Conservation (phyloP, 1,140 invertebrate species). For the Euwallacea fornicatus region DNA sequence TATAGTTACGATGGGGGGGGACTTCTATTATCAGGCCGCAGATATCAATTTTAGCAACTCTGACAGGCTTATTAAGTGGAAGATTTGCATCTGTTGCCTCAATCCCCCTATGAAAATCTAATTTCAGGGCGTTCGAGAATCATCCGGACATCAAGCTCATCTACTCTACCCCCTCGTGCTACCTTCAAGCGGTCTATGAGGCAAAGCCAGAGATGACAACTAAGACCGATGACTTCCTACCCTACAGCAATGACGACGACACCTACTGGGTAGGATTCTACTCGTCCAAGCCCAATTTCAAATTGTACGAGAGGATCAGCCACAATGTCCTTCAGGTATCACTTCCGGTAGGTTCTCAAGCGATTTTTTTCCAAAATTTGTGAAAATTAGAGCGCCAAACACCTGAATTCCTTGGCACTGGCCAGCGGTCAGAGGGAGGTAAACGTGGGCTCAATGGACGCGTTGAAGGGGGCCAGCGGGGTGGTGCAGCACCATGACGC, state of each 20-base stretch:
- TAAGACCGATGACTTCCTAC: conserved; percentile 71
- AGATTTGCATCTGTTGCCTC: conserved; percentile 42
- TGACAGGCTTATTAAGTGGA: conserved; percentile 76
- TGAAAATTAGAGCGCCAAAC: conserved; percentile 35
- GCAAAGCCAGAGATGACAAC: conserved; percentile 16
- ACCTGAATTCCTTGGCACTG: conserved; percentile 25
- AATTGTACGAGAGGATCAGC: conserved; percentile 63
- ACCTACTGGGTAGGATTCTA: conserved; percentile 86
- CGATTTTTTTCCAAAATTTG: conserved; percentile 27
- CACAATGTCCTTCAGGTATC: conserved; percentile 66
- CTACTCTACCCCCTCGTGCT: conserved; percentile 79
- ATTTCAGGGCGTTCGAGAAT: conserved; percentile 61
- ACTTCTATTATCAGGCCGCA: conserved; percentile 58
- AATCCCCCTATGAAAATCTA: background rate
- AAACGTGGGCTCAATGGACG: conserved; percentile 43
- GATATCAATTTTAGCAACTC: conserved; percentile 68
- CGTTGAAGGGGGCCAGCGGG: conserved; percentile 58
- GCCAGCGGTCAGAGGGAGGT: conserved; percentile 17
- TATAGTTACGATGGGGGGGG: conserved; percentile 46
- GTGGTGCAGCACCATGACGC: conserved; percentile 74
- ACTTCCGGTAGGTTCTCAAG: conserved; percentile 58
- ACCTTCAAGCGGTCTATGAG: conserved; percentile 64
- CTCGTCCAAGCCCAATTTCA: conserved; percentile 70
- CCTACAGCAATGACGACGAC: conserved; percentile 75
- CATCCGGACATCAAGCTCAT: conserved; percentile 67